Conservation (phyloP, 53 echinoderm and acorn worm genomes). For the Luidia sarsii region DNA sequence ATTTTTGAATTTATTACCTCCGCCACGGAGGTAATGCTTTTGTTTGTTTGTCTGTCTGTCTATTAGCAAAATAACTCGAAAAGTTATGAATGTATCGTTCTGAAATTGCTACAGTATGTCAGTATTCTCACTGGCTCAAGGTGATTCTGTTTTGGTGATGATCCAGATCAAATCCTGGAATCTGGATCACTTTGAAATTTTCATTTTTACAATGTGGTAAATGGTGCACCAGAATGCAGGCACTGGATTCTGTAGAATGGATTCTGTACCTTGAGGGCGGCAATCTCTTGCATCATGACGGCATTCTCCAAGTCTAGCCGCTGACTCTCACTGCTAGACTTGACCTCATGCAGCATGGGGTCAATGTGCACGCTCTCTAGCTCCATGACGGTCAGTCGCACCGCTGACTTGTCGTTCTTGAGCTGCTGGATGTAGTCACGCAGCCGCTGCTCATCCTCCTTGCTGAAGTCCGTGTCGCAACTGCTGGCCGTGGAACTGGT, state of each 20-base stretch:
- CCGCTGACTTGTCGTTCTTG: constrained; percentile 96
- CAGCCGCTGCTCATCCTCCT: constrained; percentile 94
- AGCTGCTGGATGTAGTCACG: constrained; percentile 97
- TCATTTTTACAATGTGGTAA: too few relatives aligned
- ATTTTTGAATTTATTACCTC: too few relatives aligned
- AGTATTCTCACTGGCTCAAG: too few relatives aligned
- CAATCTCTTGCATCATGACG: constrained; percentile 98
- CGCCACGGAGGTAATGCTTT: not conserved
- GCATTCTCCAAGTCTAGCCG: constrained; percentile 96
- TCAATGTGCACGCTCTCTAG: constrained; percentile 91
- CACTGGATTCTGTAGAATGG: too few relatives aligned
- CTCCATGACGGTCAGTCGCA: constrained; percentile 96
- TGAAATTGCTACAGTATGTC: too few relatives aligned
- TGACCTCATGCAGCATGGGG: constrained; percentile 70
- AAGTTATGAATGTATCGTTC: too few relatives aligned
- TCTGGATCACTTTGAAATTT: too few relatives aligned
- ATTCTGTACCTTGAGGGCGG: constrained; percentile 82
- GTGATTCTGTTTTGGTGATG: too few relatives aligned
- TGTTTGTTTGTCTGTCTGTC: not conserved
- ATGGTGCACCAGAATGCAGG: too few relatives aligned
- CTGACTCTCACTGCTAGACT: constrained; percentile 82
- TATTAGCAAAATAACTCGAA: not conserved
- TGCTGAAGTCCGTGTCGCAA: constrained; percentile 91
- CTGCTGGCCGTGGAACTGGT: constrained; percentile 96
- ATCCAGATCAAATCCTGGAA: too few relatives aligned